Percentiles rank a stretch among this genome's conserved stretches.
Evolutionary conservation across 2,797 vertebrate species (phyloP).

Genomic region (Melanotaenia nigrans): DNA sequence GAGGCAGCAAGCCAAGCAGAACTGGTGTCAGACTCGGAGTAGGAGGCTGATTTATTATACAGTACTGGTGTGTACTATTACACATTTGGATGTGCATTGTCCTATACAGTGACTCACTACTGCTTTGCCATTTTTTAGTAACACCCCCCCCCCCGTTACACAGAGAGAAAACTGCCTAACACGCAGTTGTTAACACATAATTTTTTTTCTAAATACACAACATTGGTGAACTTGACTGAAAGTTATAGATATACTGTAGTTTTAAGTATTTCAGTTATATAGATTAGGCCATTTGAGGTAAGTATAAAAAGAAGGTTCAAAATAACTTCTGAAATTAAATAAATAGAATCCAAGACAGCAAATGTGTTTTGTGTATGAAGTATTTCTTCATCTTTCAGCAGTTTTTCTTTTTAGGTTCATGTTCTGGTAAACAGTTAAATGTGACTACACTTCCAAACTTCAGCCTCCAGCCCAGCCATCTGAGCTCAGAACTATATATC

Average conservation of each 20-base stretch:
- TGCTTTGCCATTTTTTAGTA: conserved; percentile 8
- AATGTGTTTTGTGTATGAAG: neutral
- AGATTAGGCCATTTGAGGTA: neutral
- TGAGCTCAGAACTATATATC: conserved; percentile 41
- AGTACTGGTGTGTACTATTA: neutral
- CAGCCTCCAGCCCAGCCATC: conserved; percentile 45
- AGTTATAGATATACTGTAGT: neutral
- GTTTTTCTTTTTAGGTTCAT: conserved; percentile 19
- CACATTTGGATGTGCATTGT: conserved; percentile 25
- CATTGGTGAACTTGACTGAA: neutral
- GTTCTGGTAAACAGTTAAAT: conserved; percentile 8
- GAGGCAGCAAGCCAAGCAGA: conserved; percentile 21
- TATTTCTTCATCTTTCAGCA: conserved; percentile 2
- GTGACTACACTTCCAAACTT: conserved; percentile 21
- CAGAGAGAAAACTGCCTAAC: too few species aligned
- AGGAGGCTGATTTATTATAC: conserved; percentile 29
- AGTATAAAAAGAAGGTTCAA: neutral
- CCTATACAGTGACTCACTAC: conserved; percentile 15
- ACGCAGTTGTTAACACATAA: too few species aligned
- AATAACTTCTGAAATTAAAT: neutral
- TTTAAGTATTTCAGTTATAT: neutral
- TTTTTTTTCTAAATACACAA: neutral
- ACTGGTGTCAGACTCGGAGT: conserved; percentile 21
- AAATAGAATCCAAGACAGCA: neutral
- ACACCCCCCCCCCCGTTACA: neutral